These are phyloP conservation scores for Ancistrus triradiatus DNA, from an alignment of 2,113 vertebrate species.

Conservation along the genomic window DNA sequence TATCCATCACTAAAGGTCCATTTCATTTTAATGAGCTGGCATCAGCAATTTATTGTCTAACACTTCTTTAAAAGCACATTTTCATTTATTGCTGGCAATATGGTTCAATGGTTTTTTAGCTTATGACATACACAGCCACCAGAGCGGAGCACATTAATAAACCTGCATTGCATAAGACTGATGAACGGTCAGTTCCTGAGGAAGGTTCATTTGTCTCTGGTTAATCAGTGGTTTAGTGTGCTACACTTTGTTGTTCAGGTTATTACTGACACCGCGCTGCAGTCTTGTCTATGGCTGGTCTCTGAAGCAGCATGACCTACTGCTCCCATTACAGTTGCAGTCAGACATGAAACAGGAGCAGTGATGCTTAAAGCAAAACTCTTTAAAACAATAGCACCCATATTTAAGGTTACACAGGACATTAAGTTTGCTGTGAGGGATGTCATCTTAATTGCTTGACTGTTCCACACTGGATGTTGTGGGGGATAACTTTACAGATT, in stretches of 20 bases:
- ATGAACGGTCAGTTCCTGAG: not conserved
- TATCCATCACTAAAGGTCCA: too few species aligned
- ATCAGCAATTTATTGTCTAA: too few species aligned
- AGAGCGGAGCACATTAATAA: not conserved
- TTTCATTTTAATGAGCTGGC: too few species aligned
- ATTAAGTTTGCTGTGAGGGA: slow-evolving; percentile 33
- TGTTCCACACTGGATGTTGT: slow-evolving; percentile 23
- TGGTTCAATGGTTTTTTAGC: too few species aligned
- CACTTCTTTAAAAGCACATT: too few species aligned
- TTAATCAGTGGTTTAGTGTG: not conserved
- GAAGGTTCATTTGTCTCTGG: not conserved
- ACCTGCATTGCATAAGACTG: not conserved
- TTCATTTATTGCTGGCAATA: not conserved
- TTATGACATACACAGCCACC: not conserved
- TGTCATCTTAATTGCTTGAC: slow-evolving; percentile 31
- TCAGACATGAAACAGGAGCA: slow-evolving; percentile 38
- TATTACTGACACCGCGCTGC: slow-evolving; percentile 23
- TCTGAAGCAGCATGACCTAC: slow-evolving; percentile 20
- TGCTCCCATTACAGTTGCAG: slow-evolving; percentile 31
- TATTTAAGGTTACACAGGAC: slow-evolving; percentile 37
- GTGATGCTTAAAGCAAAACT: slow-evolving; percentile 29
- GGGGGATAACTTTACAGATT: slow-evolving; percentile 40
- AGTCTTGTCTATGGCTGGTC: slow-evolving; percentile 4
- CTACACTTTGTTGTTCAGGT: slow-evolving; percentile 11
- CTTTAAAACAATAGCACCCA: slow-evolving; percentile 2